A percentile compares a stretch with the other conserved stretches of the same genome.
Evolutionary conservation across 2,888 invertebrate species (phyloP).

Genomic region (Elgonia sp.): DNA sequence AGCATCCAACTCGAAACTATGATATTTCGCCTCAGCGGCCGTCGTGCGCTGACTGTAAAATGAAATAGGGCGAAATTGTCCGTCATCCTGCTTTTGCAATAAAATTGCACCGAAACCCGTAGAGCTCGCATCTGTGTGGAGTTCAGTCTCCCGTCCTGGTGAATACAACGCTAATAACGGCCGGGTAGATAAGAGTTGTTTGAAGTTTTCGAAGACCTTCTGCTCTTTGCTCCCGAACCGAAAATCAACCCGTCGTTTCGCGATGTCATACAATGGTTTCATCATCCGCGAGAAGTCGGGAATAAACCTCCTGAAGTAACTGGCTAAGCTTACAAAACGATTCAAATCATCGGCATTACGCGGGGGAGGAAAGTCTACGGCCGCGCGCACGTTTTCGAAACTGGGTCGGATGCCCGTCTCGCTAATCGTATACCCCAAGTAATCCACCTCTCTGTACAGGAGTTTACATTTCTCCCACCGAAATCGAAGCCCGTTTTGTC

Average conservation of each 20-base stretch:
- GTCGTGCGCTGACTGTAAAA: not conserved
- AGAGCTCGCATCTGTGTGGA: not conserved
- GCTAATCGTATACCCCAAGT: too few relatives aligned
- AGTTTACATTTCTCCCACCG: too few relatives aligned
- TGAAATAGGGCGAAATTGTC: not conserved
- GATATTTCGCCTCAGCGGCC: not conserved
- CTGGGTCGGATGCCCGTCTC: too few relatives aligned
- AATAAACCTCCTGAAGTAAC: too few relatives aligned
- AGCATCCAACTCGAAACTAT: conserved; percentile 17
- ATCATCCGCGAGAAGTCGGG: not conserved
- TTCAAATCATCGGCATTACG: too few relatives aligned
- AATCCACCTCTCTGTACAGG: too few relatives aligned
- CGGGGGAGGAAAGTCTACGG: too few relatives aligned
- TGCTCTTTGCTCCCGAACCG: conserved; percentile 76
- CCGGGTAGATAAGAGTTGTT: not conserved
- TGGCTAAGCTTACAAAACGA: too few relatives aligned
- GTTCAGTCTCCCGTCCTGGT: not conserved
- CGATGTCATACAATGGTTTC: not conserved
- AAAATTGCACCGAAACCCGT: not conserved
- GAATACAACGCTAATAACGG: conserved; percentile 2
- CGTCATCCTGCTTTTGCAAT: not conserved
- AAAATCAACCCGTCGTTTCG: conserved; percentile 66
- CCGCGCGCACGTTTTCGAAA: too few relatives aligned
- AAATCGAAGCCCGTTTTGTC: too few relatives aligned
- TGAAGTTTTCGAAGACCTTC: conserved; percentile 13